Evolutionary conservation across 2,797 vertebrate genomes (phyloP).

Genomic region (Melanotaenia pygmaea): DNA sequence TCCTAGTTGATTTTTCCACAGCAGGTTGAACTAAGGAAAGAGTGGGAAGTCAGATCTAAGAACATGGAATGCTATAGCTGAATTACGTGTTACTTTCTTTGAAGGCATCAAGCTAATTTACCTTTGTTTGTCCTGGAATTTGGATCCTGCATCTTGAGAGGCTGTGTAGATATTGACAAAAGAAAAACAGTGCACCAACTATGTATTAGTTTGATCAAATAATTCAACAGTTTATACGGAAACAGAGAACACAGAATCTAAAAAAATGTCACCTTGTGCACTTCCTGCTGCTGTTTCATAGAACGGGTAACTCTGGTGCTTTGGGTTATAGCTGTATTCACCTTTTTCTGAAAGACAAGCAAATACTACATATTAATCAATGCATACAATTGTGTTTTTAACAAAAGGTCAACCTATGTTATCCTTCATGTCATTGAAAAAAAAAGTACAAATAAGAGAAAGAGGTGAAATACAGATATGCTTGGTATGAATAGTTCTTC

Average conservation of each 20-base stretch:
- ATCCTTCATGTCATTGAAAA: background rate
- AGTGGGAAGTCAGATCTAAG: constrained; percentile 9
- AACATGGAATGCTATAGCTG: background rate
- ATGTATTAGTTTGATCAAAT: background rate
- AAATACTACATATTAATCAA: background rate
- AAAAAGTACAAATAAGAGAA: background rate
- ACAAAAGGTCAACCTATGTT: background rate
- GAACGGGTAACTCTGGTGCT: constrained; percentile 80
- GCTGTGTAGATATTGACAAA: constrained; percentile 26
- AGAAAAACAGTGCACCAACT: background rate
- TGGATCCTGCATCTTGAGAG: constrained; percentile 43
- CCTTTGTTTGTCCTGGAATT: constrained; percentile 56
- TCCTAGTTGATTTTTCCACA: constrained; percentile 51
- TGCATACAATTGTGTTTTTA: background rate
- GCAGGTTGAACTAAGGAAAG: constrained; percentile 46
- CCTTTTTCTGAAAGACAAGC: constrained; percentile 53
- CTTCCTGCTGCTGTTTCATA: constrained; percentile 72
- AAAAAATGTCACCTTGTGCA: constrained; percentile 53
- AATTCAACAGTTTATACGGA: background rate
- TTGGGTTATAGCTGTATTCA: constrained; percentile 17
- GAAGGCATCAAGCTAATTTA: constrained; percentile 9
- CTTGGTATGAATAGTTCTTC: background rate
- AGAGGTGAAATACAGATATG: background rate
- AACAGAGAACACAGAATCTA: background rate
- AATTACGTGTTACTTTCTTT: background rate